Base-by-base conservation (phyloP, 2,888 invertebrate species). In the Meiosimyza decipiens region DNA sequence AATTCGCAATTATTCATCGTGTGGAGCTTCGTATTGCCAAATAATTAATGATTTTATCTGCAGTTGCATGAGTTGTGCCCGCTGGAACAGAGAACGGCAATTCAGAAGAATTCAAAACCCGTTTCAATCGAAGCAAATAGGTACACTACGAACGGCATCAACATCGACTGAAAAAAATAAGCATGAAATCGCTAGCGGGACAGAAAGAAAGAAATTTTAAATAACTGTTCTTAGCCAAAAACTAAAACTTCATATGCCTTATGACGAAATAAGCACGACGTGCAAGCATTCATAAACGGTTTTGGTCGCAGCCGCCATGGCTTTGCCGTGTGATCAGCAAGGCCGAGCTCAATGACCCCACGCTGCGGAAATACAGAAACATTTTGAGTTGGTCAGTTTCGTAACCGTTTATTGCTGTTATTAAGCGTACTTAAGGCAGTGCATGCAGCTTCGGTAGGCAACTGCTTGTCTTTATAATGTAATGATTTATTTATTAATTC, bases 331-430 rank as follows among this genome's bases (percentile, higher is more conserved):
- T 63, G 47, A 16, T 15, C 3, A 50, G 67, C 75, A 74, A 74
- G 72, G 70, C 62, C 73, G 74, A 77, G 77, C 73, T 69, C 77
- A 77, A 66, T 77, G 77, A 77, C 77, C 75, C 50, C 65, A 67
- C 69, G 72, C 64, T 67, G 22, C 54, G 18, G 54, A 40, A 9
- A 40, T 40, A 40, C 9, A 40, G 9, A 62, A 33, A 52, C 33
- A 63, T 63, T 68, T 70, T 70, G 70, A 63, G 70, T 62, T 70
- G 70, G 70, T 70, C 70, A 70, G 70, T 70, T 62, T 70, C 63
- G 70, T 63, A 62, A 63, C 62, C 33, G 54, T 67, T 54, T 54
- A 12, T 57, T 40, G 62, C 55, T 55, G 16, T 40, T 40, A 40
- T 40, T 40, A 7, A 40, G 22, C 22, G 4, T n/a, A n/a, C n/a